Percentiles rank a stretch among this genome's conserved stretches.
These are phyloP conservation scores for Drosophila pectinifera DNA, from an alignment of 1,140 invertebrate species.

Conservation along the genomic window DNA sequence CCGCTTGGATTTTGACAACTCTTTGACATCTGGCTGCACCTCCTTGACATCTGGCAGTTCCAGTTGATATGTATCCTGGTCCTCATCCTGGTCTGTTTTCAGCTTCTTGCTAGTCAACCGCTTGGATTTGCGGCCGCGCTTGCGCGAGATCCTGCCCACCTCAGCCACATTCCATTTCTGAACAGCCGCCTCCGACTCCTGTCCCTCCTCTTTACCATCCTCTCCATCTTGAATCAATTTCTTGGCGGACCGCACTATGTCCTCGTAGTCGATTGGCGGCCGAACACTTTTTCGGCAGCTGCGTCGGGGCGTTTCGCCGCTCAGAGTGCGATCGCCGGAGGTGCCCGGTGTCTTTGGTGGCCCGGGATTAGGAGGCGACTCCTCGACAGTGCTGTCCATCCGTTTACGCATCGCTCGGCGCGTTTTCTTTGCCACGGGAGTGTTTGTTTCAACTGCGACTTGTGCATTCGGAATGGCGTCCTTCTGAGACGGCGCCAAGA, in stretches of 20 bases:
- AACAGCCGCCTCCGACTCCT: not conserved
- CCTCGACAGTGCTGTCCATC: not conserved
- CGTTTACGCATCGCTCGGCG: conserved; percentile 10
- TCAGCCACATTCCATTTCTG: conserved; percentile 58
- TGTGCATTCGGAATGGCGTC: conserved; percentile 11
- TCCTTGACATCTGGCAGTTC: not conserved
- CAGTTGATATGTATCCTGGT: no score
- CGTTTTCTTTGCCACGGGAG: conserved; percentile 48
- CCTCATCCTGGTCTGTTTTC: no score
- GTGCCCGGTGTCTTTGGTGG: conserved; percentile 1
- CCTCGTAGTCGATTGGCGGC: conserved; percentile 65
- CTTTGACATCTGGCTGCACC: not conserved
- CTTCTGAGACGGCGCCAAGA: conserved; percentile 12
- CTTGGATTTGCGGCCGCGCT: conserved; percentile 55
- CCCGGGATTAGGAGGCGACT: not conserved
- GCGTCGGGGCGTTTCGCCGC: conserved; percentile 66
- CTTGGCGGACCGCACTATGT: conserved; percentile 66
- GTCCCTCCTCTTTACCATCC: not conserved
- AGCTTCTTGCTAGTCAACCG: conserved; percentile 8
- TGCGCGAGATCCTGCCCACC: conserved; percentile 57
- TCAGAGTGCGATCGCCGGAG: no score
- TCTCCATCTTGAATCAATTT: conserved; percentile 11
- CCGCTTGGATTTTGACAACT: conserved; percentile 28
- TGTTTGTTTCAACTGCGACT: not conserved
- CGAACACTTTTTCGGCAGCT: conserved; percentile 73